Percentiles rank a stretch among this genome's conserved stretches.
Evolutionary conservation across 2,888 invertebrate genomes (phyloP).

Genomic region (Itoplectis maculator): DNA sequence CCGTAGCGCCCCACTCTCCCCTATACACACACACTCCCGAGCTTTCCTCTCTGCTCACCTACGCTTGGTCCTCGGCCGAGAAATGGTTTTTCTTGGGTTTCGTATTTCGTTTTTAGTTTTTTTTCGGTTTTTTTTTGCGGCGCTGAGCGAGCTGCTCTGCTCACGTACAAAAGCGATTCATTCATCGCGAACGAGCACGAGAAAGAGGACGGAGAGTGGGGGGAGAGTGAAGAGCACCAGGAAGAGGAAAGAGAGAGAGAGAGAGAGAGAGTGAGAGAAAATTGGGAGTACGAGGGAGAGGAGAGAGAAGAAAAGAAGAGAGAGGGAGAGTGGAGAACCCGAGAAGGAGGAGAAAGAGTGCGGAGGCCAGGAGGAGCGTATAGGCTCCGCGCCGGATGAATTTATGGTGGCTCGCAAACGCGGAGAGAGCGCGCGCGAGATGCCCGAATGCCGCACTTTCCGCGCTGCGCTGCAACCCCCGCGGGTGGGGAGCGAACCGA

Average conservation of each 20-base stretch:
- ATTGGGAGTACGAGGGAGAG: no score
- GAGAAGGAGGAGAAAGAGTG: constrained; percentile 49
- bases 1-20: no score
- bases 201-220: constrained; percentile 48
- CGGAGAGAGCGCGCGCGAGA: constrained; percentile 21
- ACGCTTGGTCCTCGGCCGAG: constrained; percentile 19
- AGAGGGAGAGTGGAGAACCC: no score
- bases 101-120: constrained; percentile 30
- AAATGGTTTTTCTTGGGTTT: constrained; percentile 38
- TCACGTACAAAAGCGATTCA: constrained; percentile 58
- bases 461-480: constrained; percentile 40
- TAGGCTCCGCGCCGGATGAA: constrained; percentile 58
- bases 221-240: no score
- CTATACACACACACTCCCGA: no score
- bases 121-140: constrained; percentile 2
- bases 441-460: constrained; percentile 22
- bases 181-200: constrained; percentile 42
- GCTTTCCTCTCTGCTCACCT: constrained; percentile 3
- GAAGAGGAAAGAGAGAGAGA: no score
- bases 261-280: no score
- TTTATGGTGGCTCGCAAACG: constrained; percentile 52
- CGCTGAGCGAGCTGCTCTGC: constrained; percentile 25
- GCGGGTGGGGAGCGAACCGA: no score
- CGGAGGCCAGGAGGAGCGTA: no score
- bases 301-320: no score